Evolutionary conservation across 2,888 invertebrate species (phyloP).

Genomic region (Eupithecia vulgata): DNA sequence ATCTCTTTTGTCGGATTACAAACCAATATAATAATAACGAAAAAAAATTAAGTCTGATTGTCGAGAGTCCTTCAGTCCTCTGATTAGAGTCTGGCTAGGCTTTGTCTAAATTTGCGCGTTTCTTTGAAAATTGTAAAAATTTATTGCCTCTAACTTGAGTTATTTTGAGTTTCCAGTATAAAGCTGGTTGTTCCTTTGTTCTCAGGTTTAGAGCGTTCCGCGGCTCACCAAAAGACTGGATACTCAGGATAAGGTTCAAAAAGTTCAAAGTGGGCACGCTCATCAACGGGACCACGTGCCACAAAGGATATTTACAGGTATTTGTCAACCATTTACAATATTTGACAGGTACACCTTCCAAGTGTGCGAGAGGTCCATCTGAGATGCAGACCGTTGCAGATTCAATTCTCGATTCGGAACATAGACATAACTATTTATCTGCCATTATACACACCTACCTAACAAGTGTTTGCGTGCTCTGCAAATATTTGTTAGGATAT

Average conservation of each 20-base stretch:
- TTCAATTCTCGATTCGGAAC: too few relatives aligned
- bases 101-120: not conserved
- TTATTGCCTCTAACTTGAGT: not conserved
- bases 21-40: too few relatives aligned
- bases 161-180: not conserved
- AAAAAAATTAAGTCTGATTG: too few relatives aligned
- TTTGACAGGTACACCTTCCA: not conserved
- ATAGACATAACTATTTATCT: too few relatives aligned
- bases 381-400: too few relatives aligned
- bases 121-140: not conserved
- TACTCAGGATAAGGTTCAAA: slow-evolving; percentile 94
- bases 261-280: slow-evolving; percentile 96
- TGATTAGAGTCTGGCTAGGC: too few relatives aligned
- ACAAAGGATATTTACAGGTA: slow-evolving; percentile 95
- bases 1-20: not conserved
- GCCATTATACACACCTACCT: too few relatives aligned
- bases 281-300: slow-evolving; percentile 93
- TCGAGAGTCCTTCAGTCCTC: not conserved
- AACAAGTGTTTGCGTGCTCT: too few relatives aligned
- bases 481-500: too few relatives aligned
- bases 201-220: slow-evolving; percentile 92
- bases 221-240: slow-evolving; percentile 95
- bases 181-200: slow-evolving; percentile 20
- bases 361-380: not conserved
- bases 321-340: not conserved